Evolutionary conservation across 2,113 vertebrate genomes (phyloP).

Genomic region (Noturus placidus): DNA sequence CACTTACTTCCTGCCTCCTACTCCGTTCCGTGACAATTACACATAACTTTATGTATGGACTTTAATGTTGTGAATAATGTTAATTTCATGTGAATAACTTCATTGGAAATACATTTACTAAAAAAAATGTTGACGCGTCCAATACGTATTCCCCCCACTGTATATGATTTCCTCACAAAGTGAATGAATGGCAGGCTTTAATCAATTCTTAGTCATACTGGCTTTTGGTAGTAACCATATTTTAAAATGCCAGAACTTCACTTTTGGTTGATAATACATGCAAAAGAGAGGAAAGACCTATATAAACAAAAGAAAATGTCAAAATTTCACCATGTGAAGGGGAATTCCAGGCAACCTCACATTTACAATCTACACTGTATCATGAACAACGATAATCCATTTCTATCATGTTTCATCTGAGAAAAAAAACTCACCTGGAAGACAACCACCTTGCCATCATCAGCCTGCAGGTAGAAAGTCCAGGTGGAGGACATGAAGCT

Average conservation of each 20-base stretch:
- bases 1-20: no score
- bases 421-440: conserved; percentile 82
- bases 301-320: background rate
- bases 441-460: conserved; percentile 91
- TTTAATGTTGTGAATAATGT: no score
- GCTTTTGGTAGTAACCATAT: no score
- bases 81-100: no score
- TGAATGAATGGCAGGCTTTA: background rate
- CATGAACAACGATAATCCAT: background rate
- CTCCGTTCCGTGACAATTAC: no score
- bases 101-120: no score
- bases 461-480: conserved; percentile 96
- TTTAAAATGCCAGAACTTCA: background rate
- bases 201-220: no score
- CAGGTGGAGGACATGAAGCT: conserved; percentile 97
- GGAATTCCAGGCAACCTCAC: background rate
- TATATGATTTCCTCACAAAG: background rate
- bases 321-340: background rate
- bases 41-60: no score
- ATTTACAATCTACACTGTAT: background rate
- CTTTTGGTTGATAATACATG: background rate
- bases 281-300: background rate
- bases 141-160: no score
- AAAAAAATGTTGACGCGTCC: no score
- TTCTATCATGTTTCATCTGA: background rate